phyloP scores from a whole-genome alignment of 1,140 invertebrate genomes.

The Leptopilina boulardi region DNA sequence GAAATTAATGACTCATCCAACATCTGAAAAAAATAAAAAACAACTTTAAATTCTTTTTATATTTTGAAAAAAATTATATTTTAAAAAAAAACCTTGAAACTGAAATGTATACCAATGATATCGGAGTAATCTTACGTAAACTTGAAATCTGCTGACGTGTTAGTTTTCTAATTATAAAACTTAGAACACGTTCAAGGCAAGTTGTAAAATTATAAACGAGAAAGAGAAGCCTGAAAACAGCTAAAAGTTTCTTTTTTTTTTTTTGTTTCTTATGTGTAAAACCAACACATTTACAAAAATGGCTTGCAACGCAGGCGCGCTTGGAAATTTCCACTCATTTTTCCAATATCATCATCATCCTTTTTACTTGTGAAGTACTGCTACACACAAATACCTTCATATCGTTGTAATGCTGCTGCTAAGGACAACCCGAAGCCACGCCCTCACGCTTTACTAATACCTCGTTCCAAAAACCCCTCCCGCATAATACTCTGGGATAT shows the following conservation, averaged over 20 bases:
- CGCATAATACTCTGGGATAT: not conserved
- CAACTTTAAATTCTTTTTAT: too few species aligned
- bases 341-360: constrained; percentile 14
- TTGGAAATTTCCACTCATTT: constrained; percentile 31
- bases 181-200: constrained; percentile 27
- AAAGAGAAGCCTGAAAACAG: constrained; percentile 10
- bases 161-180: not conserved
- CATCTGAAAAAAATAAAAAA: not conserved
- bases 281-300: not conserved
- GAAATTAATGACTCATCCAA: not conserved
- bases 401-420: constrained; percentile 5
- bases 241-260: not conserved
- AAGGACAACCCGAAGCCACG: constrained; percentile 24
- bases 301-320: constrained; percentile 9
- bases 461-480: constrained; percentile 10
- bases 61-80: too few species aligned
- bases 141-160: not conserved
- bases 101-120: not conserved
- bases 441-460: constrained; percentile 13
- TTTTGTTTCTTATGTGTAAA: not conserved
- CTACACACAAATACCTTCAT: not conserved
- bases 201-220: not conserved
- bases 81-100: not conserved
- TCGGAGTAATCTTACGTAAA: not conserved
- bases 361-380: not conserved